Base-by-base conservation (phyloP, 1,140 invertebrate species). In the Heliconius nattereri region DNA sequence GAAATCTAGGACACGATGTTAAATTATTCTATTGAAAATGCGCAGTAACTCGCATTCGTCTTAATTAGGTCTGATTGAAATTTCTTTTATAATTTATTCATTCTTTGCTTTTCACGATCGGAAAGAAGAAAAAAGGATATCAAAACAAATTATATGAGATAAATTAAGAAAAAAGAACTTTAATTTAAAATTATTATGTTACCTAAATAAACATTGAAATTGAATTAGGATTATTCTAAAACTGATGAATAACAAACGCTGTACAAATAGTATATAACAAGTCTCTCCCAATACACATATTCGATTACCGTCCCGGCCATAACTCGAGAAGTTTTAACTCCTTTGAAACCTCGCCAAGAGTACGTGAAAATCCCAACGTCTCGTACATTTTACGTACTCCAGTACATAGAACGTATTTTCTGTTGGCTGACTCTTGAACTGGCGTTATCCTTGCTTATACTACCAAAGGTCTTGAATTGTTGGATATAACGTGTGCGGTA, bases 291-390 rank as follows among this genome's bases (percentile, higher is more conserved):
- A 80, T 82, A 78, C 74, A 81, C 77, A 81, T 78, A 84, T 84
- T 84, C 83, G 83, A 84, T 84, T 84, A 84, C 74, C 83, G 83
- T 80, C 80, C 60, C 78, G 60, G 78, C 78, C 70, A 82, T 84
- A 84, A 84, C 81, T 84, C 82, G 72, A 76, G 74, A 82, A 84
- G 78, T 84, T 84, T 80, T 82, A 82, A 84, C 81, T 77, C 81
- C 80, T 81, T 81, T 84, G 83, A 84, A 84, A 70, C 73, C 73
- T 72, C 80, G 83, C 83, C 83, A 84, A 84, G 79, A 82, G 78
- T 82, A 84, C 83, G 83, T 84, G 83, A 79, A 84, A 81, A 84
- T 84, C 80, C 72, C 78, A 37, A 78, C 76, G 80, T 81, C 80
- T 84, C 66, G 54, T 81, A 81, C 72, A 78, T 79, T 78, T 75